Evolutionary conservation across 2,113 vertebrate species (phyloP), one percentile per base, ranked within the genome.

Genomic region (Albula goreensis): DNA sequence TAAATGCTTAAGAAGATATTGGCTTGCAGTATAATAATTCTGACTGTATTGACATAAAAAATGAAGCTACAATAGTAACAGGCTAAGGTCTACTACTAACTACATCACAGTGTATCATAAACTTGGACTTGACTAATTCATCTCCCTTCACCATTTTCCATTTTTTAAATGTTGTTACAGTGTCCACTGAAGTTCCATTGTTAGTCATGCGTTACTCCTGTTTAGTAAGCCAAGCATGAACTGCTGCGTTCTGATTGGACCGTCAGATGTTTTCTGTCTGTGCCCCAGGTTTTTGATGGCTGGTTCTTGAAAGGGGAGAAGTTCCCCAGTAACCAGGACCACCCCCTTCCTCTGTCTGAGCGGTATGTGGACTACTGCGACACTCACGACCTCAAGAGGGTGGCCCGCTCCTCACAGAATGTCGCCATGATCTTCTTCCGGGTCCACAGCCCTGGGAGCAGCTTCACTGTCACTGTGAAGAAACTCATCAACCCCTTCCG

Each of bases 251-350:
- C 22, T 9, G 70, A n/a, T 6, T 31, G 70, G 70, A 10, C 25
- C 9, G 22, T 31, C n/a, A 74, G 70, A 22, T n/a, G 12, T 41
- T 74, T n/a, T n/a, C 83, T 80, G n/a, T 7, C 3, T 90, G 12
- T 8, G 60, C 22, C 17, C 5, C 79, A 99, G 98, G 96, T 97
- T 56, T 99, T 99, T 93, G 98, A 99, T 82, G 98, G 98, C 82
- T 99, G 98, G 98, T 97, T 99, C 92, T 95, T 99, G 90, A 98
- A 98, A 86, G 97, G 97, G 11, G 97, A 99, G 90, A 98, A 96
- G 92, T 99, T 99, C 89, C 98, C 98, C 81, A 98, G 98, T 90
- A 94, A 96, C 51, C 92, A 96, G 89, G 98, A 99, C 82, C 97
- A 99, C 85, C 95, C 95, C 0, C 96, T 98, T 78, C 90, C 97